Conservation (phyloP, 2,113 vertebrate genomes). For the Neodontobutis hainanensis region DNA sequence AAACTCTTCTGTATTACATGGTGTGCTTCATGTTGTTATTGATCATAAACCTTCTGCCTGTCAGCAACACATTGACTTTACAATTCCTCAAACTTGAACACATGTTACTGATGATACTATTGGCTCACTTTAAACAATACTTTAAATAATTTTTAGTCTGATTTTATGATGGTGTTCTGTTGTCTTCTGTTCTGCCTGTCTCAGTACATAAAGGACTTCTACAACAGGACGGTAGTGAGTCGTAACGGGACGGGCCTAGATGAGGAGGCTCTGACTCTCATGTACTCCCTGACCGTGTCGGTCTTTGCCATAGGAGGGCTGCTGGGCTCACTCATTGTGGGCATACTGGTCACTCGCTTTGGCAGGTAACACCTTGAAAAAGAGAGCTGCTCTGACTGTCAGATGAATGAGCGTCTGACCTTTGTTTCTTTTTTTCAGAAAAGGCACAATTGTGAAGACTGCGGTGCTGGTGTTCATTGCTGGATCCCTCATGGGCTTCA, state of each 20-base stretch:
- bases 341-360: conserved; percentile 82
- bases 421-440: conserved; percentile 72
- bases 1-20: too few relatives aligned
- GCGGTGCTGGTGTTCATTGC: conserved; percentile 84
- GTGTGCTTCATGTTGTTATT: too few relatives aligned
- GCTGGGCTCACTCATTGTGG: conserved; percentile 86
- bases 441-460: conserved; percentile 83
- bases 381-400: too few relatives aligned
- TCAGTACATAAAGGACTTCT: conserved; percentile 91
- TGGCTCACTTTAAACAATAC: too few relatives aligned
- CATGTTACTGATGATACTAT: too few relatives aligned
- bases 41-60: too few relatives aligned
- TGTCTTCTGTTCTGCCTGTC: not conserved
- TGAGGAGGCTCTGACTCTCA: conserved; percentile 78
- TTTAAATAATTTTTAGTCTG: too few relatives aligned
- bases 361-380: conserved; percentile 79
- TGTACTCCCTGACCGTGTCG: conserved; percentile 90
- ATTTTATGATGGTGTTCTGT: too few relatives aligned
- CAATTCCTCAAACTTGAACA: too few relatives aligned
- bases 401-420: too few relatives aligned
- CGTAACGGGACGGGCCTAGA: conserved; percentile 80
- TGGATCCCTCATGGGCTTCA: conserved; percentile 84
- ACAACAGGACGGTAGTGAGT: conserved; percentile 81
- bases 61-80: too few relatives aligned
- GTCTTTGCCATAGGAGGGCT: conserved; percentile 88